phyloP scores from a whole-genome alignment of 2,113 vertebrate genomes.

The Hiodon tergisus region DNA sequence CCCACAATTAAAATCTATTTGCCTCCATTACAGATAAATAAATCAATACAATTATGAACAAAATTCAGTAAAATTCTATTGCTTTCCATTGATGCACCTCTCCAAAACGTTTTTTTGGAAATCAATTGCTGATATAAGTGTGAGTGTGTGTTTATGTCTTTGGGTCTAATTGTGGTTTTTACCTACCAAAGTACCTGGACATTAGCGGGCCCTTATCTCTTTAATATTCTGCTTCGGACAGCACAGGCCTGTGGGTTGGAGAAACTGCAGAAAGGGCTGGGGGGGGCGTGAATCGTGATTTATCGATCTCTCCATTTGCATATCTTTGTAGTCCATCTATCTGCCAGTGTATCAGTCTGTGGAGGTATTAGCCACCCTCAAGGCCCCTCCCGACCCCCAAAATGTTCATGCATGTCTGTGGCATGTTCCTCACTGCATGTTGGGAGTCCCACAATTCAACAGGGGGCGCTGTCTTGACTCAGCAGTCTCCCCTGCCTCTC shows the following conservation, averaged over 20 bases:
- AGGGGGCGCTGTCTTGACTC: too few relatives aligned
- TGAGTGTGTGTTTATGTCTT: too few relatives aligned
- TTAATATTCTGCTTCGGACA: slow-evolving; percentile 61
- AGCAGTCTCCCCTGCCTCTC: slow-evolving; percentile 31
- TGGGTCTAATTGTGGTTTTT: background rate
- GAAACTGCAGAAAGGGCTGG: slow-evolving; percentile 57
- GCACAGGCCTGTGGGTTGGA: slow-evolving; percentile 55
- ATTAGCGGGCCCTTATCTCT: slow-evolving; percentile 69
- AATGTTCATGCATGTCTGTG: background rate
- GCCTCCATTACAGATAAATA: too few relatives aligned
- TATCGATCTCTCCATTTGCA: slow-evolving; percentile 68
- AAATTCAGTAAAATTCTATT: too few relatives aligned
- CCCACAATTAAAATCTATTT: too few relatives aligned
- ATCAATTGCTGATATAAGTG: too few relatives aligned
- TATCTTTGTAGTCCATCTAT: slow-evolving; percentile 72
- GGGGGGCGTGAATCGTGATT: slow-evolving; percentile 58
- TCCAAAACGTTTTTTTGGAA: too few relatives aligned
- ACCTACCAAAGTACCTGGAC: slow-evolving; percentile 34
- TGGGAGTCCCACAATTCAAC: background rate
- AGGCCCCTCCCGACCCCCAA: too few relatives aligned
- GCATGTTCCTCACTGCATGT: background rate
- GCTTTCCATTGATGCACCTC: too few relatives aligned
- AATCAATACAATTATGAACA: too few relatives aligned
- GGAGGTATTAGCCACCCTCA: slow-evolving; percentile 58
- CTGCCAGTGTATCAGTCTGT: slow-evolving; percentile 62